Base-by-base conservation (phyloP, 1,140 invertebrate genomes). In the Melipona quadrifasciata region DNA sequence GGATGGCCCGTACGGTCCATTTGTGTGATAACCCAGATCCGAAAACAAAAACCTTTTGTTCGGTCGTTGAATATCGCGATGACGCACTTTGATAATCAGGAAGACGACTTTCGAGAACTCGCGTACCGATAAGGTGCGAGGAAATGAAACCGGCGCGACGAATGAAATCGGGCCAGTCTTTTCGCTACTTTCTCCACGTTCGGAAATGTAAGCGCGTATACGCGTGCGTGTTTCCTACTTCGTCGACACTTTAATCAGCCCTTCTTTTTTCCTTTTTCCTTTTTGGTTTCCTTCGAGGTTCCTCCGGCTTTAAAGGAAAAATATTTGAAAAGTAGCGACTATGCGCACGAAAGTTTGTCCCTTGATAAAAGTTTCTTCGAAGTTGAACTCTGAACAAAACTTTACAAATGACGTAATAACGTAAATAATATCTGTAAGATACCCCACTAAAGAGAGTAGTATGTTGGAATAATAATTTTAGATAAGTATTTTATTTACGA, bases 11-110 rank as follows among this genome's bases (percentile, higher is more conserved):
- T 71, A 53, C 64, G 80, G 84, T 82, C 79, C 82, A 75, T 86
- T 82, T 85, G 78, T 82, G 65, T 76, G 90, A 89, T 91, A 91
- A 90, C 90, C 90, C 55, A 91, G 89, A 91, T 91, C 72, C 74
- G 71, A 84, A 85, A 81, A 91, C 81, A 90, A 89, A 89, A 90
- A 89, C 75, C 80, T 75, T 79, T 90, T 89, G 83, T 89, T 79
- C 84, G 81, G 53, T 64, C 53, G 79, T 65, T 80, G 77, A 65
- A 71, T 89, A 89, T 89, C 83, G 71, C 65, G 65, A 72, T 70
- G 87, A 51, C 61, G 84, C 65, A 88, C 77, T 83, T 88, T 87
- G 81, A 87, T 85, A 53, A 85, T 88, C 61, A 57, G 76, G 80
- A 82, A 67, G 58, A 74, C 85, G 58, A 74, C 85, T 77, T 86